Evolutionary conservation across 2,888 invertebrate genomes (phyloP).

Genomic region (Drosophila prolongata): DNA sequence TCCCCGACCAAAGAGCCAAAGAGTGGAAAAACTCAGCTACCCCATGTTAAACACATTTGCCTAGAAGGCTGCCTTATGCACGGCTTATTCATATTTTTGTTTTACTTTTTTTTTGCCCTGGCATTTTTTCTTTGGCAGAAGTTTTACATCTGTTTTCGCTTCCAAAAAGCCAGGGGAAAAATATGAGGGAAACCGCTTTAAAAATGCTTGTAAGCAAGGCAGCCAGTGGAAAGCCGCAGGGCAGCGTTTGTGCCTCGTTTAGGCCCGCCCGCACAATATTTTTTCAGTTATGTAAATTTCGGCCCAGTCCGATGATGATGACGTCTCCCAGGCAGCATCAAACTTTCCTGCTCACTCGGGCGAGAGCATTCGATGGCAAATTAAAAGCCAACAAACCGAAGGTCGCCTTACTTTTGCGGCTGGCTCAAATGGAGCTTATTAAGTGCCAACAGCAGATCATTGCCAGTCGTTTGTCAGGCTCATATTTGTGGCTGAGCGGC

Average conservation of each 20-base stretch:
- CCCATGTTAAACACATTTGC: conserved; percentile 55
- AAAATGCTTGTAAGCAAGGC: conserved; percentile 49
- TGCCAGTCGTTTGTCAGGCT: conserved; percentile 34
- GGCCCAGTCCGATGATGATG: conserved; percentile 25
- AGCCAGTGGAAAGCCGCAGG: conserved; percentile 42
- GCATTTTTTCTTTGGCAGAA: conserved; percentile 32
- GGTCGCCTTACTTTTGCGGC: conserved; percentile 30
- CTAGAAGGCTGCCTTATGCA: conserved; percentile 46
- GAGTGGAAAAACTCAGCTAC: conserved; percentile 20
- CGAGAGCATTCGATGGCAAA: conserved; percentile 44
- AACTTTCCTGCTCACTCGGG: conserved; percentile 34
- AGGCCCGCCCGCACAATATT: conserved; percentile 47
- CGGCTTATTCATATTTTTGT: conserved; percentile 41
- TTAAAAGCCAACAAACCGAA: conserved; percentile 44
- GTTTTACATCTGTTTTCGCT: conserved; percentile 48
- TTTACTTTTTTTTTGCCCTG: conserved; percentile 12
- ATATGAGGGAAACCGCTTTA: conserved; percentile 32
- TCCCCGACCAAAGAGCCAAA: conserved; percentile 15
- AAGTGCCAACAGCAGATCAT: conserved; percentile 37
- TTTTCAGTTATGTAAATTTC: conserved; percentile 54
- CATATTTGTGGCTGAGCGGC: conserved; percentile 18
- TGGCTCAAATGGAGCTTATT: conserved; percentile 43
- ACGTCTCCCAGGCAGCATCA: conserved; percentile 18
- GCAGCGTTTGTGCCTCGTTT: conserved; percentile 49
- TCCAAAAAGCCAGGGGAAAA: background rate